Base-by-base conservation (phyloP, 2,888 invertebrate genomes). In the Lottia gigantea region DNA sequence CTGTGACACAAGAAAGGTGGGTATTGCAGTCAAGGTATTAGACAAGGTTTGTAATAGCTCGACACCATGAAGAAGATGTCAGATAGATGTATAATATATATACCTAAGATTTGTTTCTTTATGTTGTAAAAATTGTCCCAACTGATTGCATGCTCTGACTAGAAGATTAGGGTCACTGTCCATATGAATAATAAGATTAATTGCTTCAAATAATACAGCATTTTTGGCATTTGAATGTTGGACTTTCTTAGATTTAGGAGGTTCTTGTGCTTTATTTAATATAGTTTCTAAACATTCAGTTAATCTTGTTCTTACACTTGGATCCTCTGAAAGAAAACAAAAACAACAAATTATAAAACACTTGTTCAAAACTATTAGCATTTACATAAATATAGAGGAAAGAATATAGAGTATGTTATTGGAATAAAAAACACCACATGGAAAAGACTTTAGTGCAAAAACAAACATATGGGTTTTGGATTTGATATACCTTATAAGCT, bases 171-270 rank as follows among this genome's bases (percentile, higher is more conserved):
- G 96, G 90, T 98, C 98, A 90, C 96, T 94, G 88, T 99, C 99
- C 91, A 98, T 97, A 89, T 99, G 99, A 86, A 99, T 99, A 80
- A 99, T 99, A 80, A 99, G 92, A 90, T 98, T 98, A 88, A 99
- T 99, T 64, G 99, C 98, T 91, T 99, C 99, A 91, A 99, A 99
- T 25, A 99, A 91, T 40, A 99, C 98, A 67, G 99, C 98, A 91
- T 99, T 99, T 90, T 99, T 99, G 72, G 99, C 98, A 91, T 99
- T 99, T 66, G 98, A 98, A 90, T 99, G 99, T 91, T 99, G 99
- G 45, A 99, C 98, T 91, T 99, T 99, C 90, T 99, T 99, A 66
- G 98, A 99, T 90, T 88, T 88, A 45, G 98, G 98, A 79, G 98
- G 98, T 90, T 99, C 99, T 90, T 98, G 98, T 25, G 98, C 98